phyloP scores from a whole-genome alignment of 2,797 vertebrate genomes.

The Cossypha heuglini region DNA sequence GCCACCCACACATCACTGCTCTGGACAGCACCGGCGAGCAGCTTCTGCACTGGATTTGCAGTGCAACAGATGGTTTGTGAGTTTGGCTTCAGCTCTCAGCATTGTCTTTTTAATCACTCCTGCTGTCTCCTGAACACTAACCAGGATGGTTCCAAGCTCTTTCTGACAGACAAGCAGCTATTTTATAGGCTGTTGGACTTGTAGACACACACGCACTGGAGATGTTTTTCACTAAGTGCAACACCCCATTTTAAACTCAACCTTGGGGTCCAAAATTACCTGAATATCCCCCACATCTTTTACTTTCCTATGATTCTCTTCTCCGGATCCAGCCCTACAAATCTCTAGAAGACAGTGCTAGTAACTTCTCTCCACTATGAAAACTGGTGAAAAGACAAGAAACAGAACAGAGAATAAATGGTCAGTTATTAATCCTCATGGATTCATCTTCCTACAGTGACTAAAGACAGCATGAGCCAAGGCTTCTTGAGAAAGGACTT shows the following conservation, averaged over 20 bases:
- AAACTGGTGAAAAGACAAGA: neutral
- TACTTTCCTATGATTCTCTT: neutral
- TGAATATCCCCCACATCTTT: neutral
- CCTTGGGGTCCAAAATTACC: neutral
- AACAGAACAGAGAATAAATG: neutral
- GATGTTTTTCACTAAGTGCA: neutral
- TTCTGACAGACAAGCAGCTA: neutral
- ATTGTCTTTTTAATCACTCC: neutral
- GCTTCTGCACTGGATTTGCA: neutral
- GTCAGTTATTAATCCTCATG: neutral
- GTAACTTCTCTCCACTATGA: neutral
- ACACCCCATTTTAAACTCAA: neutral
- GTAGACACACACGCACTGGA: fast-evolving
- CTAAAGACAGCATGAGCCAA: neutral
- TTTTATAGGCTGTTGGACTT: neutral
- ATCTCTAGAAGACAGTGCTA: neutral
- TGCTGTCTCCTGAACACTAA: neutral
- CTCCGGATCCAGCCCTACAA: neutral
- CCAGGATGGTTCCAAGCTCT: neutral
- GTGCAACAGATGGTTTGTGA: neutral
- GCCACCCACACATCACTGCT: fast-evolving
- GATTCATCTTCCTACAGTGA: neutral
- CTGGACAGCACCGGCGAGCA: fast-evolving
- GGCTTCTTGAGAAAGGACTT: neutral
- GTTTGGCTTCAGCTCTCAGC: neutral